Evolutionary conservation across 30 jellyfish, hydroid and myxozoan genomes (phyloP).

Genomic region (Rhopilema esculentum): DNA sequence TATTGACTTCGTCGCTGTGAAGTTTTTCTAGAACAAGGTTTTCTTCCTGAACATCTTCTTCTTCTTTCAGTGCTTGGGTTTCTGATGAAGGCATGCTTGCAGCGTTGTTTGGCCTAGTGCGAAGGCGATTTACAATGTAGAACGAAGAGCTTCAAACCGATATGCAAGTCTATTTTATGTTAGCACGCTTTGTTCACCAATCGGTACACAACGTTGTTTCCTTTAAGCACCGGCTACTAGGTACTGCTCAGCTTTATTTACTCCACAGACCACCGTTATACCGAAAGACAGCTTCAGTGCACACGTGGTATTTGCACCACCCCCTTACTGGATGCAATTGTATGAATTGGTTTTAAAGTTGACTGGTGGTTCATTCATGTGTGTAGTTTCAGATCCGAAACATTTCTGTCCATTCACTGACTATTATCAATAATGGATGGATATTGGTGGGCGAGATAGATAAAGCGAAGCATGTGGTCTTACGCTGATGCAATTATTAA

Average conservation of each 20-base stretch:
- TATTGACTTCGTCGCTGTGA: conserved; percentile 9
- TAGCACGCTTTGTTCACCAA: not conserved
- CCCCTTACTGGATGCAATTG: not conserved
- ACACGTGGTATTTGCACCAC: not conserved
- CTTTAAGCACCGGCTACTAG: not conserved
- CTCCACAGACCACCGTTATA: not conserved
- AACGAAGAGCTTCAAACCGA: too few species aligned
- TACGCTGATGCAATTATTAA: not conserved
- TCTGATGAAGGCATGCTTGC: conserved; percentile 28
- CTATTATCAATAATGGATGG: not conserved
- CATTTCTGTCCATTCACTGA: not conserved
- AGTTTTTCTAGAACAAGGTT: conserved; percentile 11
- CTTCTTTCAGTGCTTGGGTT: conserved; percentile 25
- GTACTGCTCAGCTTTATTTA: not conserved
- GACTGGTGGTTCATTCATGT: not conserved
- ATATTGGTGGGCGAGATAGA: not conserved
- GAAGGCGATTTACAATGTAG: too few species aligned
- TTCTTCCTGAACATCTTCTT: not conserved
- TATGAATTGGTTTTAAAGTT: not conserved
- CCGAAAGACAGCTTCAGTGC: not conserved
- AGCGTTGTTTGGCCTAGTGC: not conserved
- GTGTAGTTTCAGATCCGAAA: not conserved
- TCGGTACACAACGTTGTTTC: not conserved
- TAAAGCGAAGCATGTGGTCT: not conserved
- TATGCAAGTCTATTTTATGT: not conserved